Conservation (phyloP, 2,113 vertebrate genomes). For the Copsychus sechellarum region DNA sequence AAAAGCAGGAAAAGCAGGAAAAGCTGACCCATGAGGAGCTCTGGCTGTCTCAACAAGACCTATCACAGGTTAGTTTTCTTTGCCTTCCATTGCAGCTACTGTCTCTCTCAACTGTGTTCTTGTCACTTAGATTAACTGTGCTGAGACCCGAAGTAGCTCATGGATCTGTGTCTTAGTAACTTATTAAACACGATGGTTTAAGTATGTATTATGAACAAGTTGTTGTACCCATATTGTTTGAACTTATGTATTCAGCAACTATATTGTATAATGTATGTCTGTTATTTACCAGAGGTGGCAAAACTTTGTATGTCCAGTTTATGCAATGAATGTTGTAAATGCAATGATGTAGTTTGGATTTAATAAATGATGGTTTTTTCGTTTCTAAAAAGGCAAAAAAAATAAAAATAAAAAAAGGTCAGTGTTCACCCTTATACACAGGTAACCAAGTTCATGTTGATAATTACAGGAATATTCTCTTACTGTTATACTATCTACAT, state of each 20-base stretch:
- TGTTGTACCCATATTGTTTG: slow-evolving; percentile 70
- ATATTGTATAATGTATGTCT: slow-evolving; percentile 73
- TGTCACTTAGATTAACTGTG: slow-evolving; percentile 81
- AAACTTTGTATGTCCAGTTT: slow-evolving; percentile 84
- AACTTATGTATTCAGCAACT: slow-evolving; percentile 70
- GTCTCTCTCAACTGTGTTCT: slow-evolving; percentile 71
- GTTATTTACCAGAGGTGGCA: slow-evolving; percentile 81
- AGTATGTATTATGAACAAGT: slow-evolving; percentile 65
- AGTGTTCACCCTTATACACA: slow-evolving; percentile 73
- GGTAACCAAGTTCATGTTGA: slow-evolving; percentile 53
- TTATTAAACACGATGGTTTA: slow-evolving; percentile 61
- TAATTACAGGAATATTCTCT: slow-evolving; percentile 53
- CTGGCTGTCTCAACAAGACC: slow-evolving; percentile 56
- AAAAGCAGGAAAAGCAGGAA: background rate
- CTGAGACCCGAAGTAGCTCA: slow-evolving; percentile 76
- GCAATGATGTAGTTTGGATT: slow-evolving; percentile 88
- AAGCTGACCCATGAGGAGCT: slow-evolving; percentile 37
- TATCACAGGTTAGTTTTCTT: slow-evolving; percentile 50
- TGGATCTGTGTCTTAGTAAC: slow-evolving; percentile 67
- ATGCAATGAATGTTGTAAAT: slow-evolving; percentile 87
- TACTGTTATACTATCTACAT: slow-evolving; percentile 52
- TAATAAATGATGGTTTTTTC: slow-evolving; percentile 84
- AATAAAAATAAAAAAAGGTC: slow-evolving; percentile 1
- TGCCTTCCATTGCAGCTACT: slow-evolving; percentile 72
- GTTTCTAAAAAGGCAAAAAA: slow-evolving; percentile 68